Conservation (phyloP, 2,113 vertebrate genomes). For the Prietella phreatophila region DNA sequence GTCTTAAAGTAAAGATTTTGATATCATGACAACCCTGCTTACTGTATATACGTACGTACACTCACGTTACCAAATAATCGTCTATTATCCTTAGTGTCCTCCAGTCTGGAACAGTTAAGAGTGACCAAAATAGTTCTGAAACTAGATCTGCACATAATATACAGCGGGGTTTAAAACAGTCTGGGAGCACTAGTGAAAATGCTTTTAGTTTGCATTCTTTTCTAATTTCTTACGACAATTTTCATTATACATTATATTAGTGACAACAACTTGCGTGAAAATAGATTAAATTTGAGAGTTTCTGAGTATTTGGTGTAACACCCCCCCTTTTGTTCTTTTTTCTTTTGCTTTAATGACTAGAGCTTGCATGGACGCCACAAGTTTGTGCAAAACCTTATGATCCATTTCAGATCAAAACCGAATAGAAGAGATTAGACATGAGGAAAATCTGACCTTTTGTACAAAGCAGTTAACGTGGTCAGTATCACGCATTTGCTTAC, state of each 20-base stretch:
- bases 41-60: no score
- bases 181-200: no score
- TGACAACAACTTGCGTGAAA: not conserved
- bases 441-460: not conserved
- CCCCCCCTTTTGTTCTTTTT: no score
- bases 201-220: not conserved
- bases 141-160: no score
- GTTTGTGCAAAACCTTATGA: not conserved
- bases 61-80: no score
- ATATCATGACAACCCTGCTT: not conserved
- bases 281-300: not conserved
- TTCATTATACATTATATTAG: not conserved
- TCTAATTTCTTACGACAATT: not conserved
- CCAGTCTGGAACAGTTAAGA: no score
- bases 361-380: not conserved
- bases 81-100: no score
- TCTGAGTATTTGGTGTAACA: not conserved
- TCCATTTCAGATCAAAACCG: not conserved
- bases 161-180: no score
- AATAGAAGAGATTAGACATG: not conserved
- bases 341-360: not conserved
- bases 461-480: not conserved
- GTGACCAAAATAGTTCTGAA: no score
- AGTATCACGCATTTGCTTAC: not conserved
- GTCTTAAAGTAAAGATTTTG: not conserved